These are phyloP conservation scores for Lycaon pictus DNA, from an alignment of 2,113 vertebrate species.

Conservation along the genomic window DNA sequence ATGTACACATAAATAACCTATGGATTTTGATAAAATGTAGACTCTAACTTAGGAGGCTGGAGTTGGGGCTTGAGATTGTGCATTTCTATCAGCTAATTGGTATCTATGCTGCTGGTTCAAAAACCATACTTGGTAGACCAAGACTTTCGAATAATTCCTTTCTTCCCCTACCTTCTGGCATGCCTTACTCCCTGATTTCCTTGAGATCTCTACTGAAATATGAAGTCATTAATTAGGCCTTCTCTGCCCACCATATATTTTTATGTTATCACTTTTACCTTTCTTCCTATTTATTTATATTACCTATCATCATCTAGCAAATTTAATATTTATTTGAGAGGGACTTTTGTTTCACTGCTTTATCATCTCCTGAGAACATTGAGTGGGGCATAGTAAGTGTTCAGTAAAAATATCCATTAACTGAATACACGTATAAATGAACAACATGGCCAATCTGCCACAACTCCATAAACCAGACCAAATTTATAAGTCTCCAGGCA, in stretches of 20 bases:
- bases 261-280: not conserved
- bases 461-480: not conserved
- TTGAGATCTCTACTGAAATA: conserved; percentile 6
- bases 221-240: not conserved
- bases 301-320: not conserved
- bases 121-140: not conserved
- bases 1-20: not conserved
- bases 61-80: not conserved
- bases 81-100: not conserved
- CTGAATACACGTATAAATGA: not conserved
- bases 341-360: not conserved
- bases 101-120: not conserved
- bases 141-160: conserved; percentile 3
- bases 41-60: not conserved
- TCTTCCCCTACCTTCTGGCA: not conserved
- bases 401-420: not conserved
- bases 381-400: not conserved
- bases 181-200: not conserved
- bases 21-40: not conserved
- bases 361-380: not conserved
- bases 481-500: not conserved
- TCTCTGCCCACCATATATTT: not conserved
- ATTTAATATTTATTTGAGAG: conserved; percentile 36
- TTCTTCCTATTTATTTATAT: not conserved
- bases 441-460: not conserved